Base-by-base conservation (phyloP, 2,113 vertebrate genomes). In the Acanthochromis polyacanthus region DNA sequence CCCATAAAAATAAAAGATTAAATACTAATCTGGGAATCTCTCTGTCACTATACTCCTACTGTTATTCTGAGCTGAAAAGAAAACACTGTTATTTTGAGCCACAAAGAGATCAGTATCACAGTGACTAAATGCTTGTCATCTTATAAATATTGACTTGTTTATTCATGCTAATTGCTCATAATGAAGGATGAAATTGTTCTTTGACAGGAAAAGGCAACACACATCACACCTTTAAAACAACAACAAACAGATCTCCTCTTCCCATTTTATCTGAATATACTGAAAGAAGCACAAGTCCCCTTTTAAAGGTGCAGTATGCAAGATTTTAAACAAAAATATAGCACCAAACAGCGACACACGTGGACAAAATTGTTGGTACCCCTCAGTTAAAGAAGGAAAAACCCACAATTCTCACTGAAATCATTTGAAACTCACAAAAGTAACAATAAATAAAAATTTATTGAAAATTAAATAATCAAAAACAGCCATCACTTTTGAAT, bases 261-360 rank as follows among this genome's bases (percentile, higher is more conserved):
- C 51, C 36, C 53, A 77, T 71, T 68, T 74, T 19, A 52, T 40
- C 46, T 14, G 14, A 73, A 67, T 23, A 58, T 45, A 23, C 62
- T 64, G 10, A 57, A 38, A 7, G 9, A 56, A 11, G 23, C 64
- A 52, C 28, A 12, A 9, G 3, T 17, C 55, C 48, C 67, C 48
- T 10, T 45, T 15, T 48, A 17, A 48, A 36, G 32, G 32, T 6
- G 32, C 32, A 36, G 5, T 36, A 36, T 8, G 32, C 5, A 36
- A 36, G 32, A 36, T 36, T 36, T 36, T 30, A 5, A 30, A 30
- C 28, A 30, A 5, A 30, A 30, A 30, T 36, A 36, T 9, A 36
- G 32, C 32, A 36, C 6, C 32, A 36, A 10, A 36, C 32, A 36
- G 10, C 32, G n/a, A n/a, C n/a, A n/a, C n/a, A n/a, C n/a, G n/a